These are phyloP conservation scores for Cuculus canorus DNA, from an alignment of 2,797 vertebrate species.

Conservation along the genomic window DNA sequence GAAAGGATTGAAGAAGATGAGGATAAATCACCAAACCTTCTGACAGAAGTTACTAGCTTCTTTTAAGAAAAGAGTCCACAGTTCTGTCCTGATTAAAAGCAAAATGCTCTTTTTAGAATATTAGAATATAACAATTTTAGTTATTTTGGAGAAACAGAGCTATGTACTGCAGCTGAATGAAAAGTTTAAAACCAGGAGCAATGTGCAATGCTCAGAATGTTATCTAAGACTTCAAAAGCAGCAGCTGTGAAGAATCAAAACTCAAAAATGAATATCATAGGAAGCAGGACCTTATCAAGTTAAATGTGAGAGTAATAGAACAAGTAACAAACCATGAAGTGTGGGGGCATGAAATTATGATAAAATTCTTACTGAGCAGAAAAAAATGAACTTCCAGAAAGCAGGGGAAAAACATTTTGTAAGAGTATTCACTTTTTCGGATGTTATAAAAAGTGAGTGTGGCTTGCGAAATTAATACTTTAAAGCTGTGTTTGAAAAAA, in stretches of 20 bases:
- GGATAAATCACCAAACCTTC: not conserved
- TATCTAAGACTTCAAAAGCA: constrained; percentile 73
- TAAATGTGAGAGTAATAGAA: constrained; percentile 65
- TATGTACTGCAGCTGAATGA: not conserved
- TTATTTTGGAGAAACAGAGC: constrained; percentile 46
- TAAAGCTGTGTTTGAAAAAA: constrained; percentile 28
- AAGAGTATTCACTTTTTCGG: constrained; percentile 42
- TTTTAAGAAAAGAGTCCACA: constrained; percentile 21
- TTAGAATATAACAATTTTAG: not conserved
- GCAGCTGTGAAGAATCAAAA: constrained; percentile 69
- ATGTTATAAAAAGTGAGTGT: not conserved
- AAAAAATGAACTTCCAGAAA: constrained; percentile 57
- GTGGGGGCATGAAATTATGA: constrained; percentile 67
- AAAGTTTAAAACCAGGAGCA: constrained; percentile 54
- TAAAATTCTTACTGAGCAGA: constrained; percentile 63
- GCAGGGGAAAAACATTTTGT: constrained; percentile 21
- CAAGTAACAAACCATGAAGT: constrained; percentile 70
- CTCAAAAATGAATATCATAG: constrained; percentile 62
- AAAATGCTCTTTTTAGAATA: constrained; percentile 27
- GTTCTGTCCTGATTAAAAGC: constrained; percentile 54
- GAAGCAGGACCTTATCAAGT: constrained; percentile 66
- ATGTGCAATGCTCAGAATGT: constrained; percentile 22
- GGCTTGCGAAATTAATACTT: constrained; percentile 55
- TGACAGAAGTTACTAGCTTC: not conserved
- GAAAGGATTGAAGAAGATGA: constrained; percentile 15